Evolutionary conservation across 2,113 vertebrate species (phyloP), one percentile per base, ranked within the genome.

Genomic region (Erinaceus europaeus): DNA sequence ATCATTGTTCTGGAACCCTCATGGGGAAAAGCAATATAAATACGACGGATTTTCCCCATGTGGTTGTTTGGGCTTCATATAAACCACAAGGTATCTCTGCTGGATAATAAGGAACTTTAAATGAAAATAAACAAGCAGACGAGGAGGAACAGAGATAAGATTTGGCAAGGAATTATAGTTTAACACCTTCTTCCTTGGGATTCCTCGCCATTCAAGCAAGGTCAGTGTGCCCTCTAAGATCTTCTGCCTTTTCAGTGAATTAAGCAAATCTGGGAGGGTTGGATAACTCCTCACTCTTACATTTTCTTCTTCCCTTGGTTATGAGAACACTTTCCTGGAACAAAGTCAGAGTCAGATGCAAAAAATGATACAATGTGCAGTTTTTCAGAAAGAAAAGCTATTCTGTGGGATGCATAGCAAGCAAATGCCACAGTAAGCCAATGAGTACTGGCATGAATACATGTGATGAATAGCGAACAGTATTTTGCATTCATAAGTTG

Each of bases 371-470:
- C 64, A 95, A 93, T 20, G 79, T 48, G 21, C 14, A 71, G 67
- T 88, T 95, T 92, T 94, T 48, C 25, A 81, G 86, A 95, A 91
- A 89, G 27, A 18, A 95, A 92, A 92, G 6, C 42, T 78, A 15
- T 64, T 59, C 32, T 90, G 27, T 53, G 38, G 46, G 84, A 67
- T 82, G 53, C 9, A n/a, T 78, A 84, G 44, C 55, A 85, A 5
- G 0, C 21, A 65, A 94, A 89, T 13, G 76, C 5, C 68, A 93
- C 50, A 78, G 42, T 61, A 44, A 95, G 46, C 17, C 59, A 79
- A 86, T 3, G 0, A 84, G 3, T 11, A 53, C 36, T 67, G n/a
- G 62, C 14, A 21, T 61, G 55, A 90, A 83, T 89, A 74, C 2
- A n/a, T 14, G 78, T 90, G 65, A 88, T 21, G 52, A 93, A 93